Percentiles rank a stretch among this genome's conserved stretches.
These are phyloP conservation scores for Stenodema calcarata DNA, from an alignment of 2,888 invertebrate genomes.

Conservation along the genomic window DNA sequence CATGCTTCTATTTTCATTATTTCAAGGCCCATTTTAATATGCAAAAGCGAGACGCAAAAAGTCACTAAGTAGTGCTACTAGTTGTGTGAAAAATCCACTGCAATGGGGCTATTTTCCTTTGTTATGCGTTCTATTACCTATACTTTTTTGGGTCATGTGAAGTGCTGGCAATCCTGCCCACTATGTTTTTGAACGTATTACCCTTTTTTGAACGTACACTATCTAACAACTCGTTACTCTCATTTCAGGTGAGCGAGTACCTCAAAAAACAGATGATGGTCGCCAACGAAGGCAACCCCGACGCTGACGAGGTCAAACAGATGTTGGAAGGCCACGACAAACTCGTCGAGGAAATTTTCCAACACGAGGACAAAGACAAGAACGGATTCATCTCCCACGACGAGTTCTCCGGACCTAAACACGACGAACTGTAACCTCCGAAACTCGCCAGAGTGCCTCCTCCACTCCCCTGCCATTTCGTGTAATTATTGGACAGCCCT, in stretches of 20 bases:
- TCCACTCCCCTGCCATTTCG: neutral
- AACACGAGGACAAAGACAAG: constrained; percentile 95
- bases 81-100: too few species aligned
- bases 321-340: constrained; percentile 90
- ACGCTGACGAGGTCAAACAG: constrained; percentile 78
- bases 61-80: too few species aligned
- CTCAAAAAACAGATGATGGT: constrained; percentile 90
- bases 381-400: constrained; percentile 95
- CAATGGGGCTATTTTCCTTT: too few species aligned
- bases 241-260: constrained; percentile 76
- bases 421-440: constrained; percentile 83
- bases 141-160: too few species aligned
- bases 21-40: too few species aligned
- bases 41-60: too few species aligned
- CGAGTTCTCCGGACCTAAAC: constrained; percentile 96
- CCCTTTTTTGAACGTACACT: constrained; percentile 60
- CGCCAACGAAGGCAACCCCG: constrained; percentile 69
- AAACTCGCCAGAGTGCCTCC: neutral
- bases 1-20: too few species aligned
- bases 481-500: neutral
- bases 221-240: too few species aligned
- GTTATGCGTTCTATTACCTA: too few species aligned
- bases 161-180: too few species aligned
- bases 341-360: constrained; percentile 94
- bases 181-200: constrained; percentile 64